Conservation (phyloP, 2,888 invertebrate genomes). For the Oxyteleia sp. region DNA sequence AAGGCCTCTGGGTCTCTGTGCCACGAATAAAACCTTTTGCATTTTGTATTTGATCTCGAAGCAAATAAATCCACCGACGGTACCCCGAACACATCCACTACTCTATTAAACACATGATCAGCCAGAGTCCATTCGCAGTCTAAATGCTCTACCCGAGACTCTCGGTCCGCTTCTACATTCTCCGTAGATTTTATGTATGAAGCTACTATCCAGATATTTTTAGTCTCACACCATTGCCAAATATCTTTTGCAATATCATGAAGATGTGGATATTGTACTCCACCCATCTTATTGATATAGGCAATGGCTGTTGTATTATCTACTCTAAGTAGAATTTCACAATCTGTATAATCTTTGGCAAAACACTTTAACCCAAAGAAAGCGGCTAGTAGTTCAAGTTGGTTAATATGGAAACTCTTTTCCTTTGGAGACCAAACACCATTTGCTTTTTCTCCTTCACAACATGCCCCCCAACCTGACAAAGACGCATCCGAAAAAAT, state of each 20-base stretch:
- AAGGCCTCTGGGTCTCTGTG: conserved; percentile 52
- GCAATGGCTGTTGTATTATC: conserved; percentile 24
- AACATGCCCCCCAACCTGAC: conserved; percentile 56
- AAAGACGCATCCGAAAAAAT: conserved; percentile 67
- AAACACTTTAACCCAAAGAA: conserved; percentile 23
- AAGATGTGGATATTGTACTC: conserved; percentile 5
- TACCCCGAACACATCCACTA: neutral
- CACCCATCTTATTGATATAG: conserved; percentile 18
- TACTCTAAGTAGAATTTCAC: conserved; percentile 11
- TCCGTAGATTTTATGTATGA: conserved; percentile 32
- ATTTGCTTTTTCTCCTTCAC: conserved; percentile 37
- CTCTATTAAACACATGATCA: conserved; percentile 32
- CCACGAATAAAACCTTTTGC: conserved; percentile 55
- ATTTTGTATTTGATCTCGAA: conserved; percentile 45
- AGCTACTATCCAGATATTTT: conserved; percentile 24
- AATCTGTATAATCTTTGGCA: conserved; percentile 5
- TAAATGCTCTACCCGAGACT: conserved; percentile 66
- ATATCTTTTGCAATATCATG: conserved; percentile 6
- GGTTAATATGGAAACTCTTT: conserved; percentile 31
- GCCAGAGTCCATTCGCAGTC: conserved; percentile 68
- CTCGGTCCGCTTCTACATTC: conserved; percentile 73
- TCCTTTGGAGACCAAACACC: conserved; percentile 48
- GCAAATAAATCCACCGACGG: conserved; percentile 20
- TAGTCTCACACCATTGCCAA: conserved; percentile 10
- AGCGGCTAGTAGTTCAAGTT: conserved; percentile 19